Base-by-base conservation (phyloP, 2,888 invertebrate species). In the Eulithis testata region DNA sequence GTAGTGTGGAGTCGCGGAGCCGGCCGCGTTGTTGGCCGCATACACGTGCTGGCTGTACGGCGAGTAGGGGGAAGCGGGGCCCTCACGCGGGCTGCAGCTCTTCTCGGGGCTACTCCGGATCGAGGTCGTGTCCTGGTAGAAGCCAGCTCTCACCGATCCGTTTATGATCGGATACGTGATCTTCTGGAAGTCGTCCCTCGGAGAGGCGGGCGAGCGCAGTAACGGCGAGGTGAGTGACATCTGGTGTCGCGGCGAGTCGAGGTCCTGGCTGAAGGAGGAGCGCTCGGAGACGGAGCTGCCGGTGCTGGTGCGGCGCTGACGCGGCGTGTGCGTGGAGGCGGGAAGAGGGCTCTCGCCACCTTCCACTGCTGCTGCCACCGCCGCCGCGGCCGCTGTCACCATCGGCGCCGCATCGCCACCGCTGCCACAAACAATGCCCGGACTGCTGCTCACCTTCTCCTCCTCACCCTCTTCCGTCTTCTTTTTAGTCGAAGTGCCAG, bases 61-160 rank as follows among this genome's bases (percentile, higher is more conserved):
- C 1, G 93, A 90, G 72, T 87, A 93, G 2, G 93, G 93, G 0
- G 93, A 93, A 47, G 89, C 90, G 0, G 95, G 95, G 62, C 95
- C 96, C 75, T 97, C 95, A 53, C 96, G 94, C 0, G 97, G 97
- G 81, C 97, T 97, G 79, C 96, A 96, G 73, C 96, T 97, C 81
- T 97, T 97, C 74, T 97, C 97, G 0, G 97, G 97, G 76, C 97
- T 97, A 76, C 96, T 96, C 82, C 96, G 96, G 4, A 96, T 95
- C 0, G 96, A 96, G n/a, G 96, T 95, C 0, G 96, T 96, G 75
- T 97, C 97, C 84, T 98, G 97, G 86, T 98, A 97, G 84, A 98
- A 98, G 4, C 97, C 97, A 44, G 97, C 97, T 73, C 97, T 94
- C 5, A 97, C 96, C 4, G 97, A 96, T 0, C 97, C 97, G 78